Evolutionary conservation across 2,797 vertebrate species (phyloP).

Genomic region (Aeoliscus strigatus): DNA sequence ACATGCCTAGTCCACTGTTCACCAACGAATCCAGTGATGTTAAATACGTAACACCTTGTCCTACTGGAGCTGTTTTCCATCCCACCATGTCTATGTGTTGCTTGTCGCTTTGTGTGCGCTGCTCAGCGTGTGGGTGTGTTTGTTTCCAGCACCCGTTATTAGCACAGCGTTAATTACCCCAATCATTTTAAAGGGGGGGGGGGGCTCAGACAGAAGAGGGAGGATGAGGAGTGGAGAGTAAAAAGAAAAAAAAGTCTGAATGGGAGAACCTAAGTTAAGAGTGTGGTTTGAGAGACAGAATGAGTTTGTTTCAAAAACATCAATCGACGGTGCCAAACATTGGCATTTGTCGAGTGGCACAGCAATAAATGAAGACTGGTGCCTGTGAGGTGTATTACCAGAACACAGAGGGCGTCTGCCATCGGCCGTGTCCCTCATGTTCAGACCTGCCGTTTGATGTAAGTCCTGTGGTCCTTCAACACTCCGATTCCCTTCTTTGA

Average conservation of each 20-base stretch:
- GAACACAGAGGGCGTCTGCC: too few species aligned
- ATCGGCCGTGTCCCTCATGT: too few species aligned
- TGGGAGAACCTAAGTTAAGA: too few species aligned
- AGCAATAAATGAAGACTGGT: too few species aligned
- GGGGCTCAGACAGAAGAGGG: slow-evolving; percentile 33
- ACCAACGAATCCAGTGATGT: too few species aligned
- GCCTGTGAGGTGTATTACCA: too few species aligned
- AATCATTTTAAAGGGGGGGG: slow-evolving; percentile 52
- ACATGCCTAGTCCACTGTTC: too few species aligned
- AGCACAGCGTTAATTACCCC: slow-evolving; percentile 70
- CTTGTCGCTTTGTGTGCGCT: slow-evolving; percentile 18
- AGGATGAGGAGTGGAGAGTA: too few species aligned
- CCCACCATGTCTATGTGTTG: neutral
- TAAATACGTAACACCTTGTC: too few species aligned
- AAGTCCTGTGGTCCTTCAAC: slow-evolving; percentile 6
- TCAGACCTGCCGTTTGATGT: slow-evolving; percentile 5
- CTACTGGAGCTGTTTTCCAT: slow-evolving; percentile 37
- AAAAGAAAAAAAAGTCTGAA: slow-evolving; percentile 26
- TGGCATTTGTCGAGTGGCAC: too few species aligned
- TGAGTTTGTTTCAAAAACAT: too few species aligned
- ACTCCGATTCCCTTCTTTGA: too few species aligned
- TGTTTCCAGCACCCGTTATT: slow-evolving; percentile 66
- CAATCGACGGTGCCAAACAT: neutral
- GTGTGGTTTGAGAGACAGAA: slow-evolving; percentile 14
- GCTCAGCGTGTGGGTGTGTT: slow-evolving; percentile 61